Conservation (phyloP, 1,140 invertebrate species). For the Hypothenemus hampei region DNA sequence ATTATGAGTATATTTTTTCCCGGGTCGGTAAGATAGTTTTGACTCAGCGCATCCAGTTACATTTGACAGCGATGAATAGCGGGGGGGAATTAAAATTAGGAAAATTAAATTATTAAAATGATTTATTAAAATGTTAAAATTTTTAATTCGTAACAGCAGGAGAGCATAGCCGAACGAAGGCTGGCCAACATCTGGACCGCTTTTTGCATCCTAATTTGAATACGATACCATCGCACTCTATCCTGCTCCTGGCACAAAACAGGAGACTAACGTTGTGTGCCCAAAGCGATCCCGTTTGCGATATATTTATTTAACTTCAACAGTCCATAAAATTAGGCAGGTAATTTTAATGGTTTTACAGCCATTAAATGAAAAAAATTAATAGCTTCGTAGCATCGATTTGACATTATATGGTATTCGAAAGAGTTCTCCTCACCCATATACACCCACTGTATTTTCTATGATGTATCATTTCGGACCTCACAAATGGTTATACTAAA, state of each 20-base stretch:
- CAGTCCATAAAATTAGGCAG: too few species aligned
- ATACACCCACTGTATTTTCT: background rate
- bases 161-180: slow-evolving; percentile 1
- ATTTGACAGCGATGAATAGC: background rate
- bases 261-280: too few species aligned
- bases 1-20: background rate
- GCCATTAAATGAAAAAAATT: background rate
- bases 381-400: background rate
- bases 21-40: background rate
- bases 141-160: slow-evolving; percentile 18
- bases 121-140: slow-evolving; percentile 26
- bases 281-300: too few species aligned
- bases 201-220: slow-evolving; percentile 10
- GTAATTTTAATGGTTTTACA: background rate
- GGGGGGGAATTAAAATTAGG: background rate
- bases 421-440: too few species aligned
- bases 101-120: slow-evolving; percentile 22
- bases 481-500: too few species aligned
- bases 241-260: background rate
- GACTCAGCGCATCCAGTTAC: background rate
- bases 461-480: too few species aligned
- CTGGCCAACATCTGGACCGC: slow-evolving; percentile 1
- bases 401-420: background rate
- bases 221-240: background rate
- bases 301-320: too few species aligned